Base-by-base conservation (phyloP, 2,797 vertebrate genomes). In the Catharus ustulatus region DNA sequence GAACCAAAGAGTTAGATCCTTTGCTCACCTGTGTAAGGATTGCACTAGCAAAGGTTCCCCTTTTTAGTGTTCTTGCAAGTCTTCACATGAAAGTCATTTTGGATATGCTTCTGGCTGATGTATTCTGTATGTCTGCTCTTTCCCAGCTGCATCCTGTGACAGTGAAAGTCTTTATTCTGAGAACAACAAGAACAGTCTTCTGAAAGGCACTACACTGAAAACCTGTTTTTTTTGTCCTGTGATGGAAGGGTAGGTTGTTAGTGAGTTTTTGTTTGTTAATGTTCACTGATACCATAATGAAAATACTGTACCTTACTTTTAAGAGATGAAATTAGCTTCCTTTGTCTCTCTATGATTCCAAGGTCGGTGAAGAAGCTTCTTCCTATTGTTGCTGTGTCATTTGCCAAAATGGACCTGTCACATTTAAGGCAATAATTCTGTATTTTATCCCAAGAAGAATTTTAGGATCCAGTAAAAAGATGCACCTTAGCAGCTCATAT, bases 221-320 rank as follows among this genome's bases (percentile, higher is more conserved):
- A 97, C 98, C 10, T 99, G 99, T 96, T 98, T 98, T 57, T 98
- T 98, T 78, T 97, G 98, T 89, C 97, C 98, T 67, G 95, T 98
- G 80, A 94, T 97, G 78, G 97, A 98, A 88, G 98, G 99, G 99
- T 99, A 97, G 89, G 95, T 96, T 81, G 34, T 52, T 34, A 5
- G 45, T n/a, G 16, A 20, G 18, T 23, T 92, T 87, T 63, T 66
- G 5, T 82, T 69, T 74, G 26, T 40, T 85, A 74, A 18, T 0
- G 0, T 62, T 73, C 42, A 36, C 38, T 61, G 83, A 16, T 68
- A n/a, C 1, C 69, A 1, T 42, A 68, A 68, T 42, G 63, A 66
- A 26, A 91, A 43, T 77, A 54, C 15, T 57, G 6, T 66, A 55
- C 11, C 13, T 34, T 81, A 5, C 67, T 84, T 87, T 55, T 27